Base-by-base conservation (phyloP, 2,888 invertebrate species). In the Amiota communis region DNA sequence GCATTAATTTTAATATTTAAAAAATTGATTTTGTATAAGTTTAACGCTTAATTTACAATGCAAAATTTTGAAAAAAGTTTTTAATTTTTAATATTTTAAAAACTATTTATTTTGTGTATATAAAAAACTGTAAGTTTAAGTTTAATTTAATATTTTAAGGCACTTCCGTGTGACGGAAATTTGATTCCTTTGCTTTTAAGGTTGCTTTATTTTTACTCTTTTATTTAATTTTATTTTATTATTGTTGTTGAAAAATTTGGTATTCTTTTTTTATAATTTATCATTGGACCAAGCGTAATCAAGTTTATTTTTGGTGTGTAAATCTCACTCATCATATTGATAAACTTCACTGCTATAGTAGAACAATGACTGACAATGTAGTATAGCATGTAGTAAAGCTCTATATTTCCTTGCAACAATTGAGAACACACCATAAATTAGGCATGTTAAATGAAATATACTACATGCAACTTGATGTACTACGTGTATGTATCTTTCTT, bases 161-260 rank as follows among this genome's bases (percentile, higher is more conserved):
- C 89, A 89, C 89, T 86, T 89, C 89, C 89, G 88, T 89, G 88
- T 86, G 89, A 89, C 89, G 89, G 89, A 89, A 89, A 89, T 87
- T 86, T 80, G 53, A 68, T 59, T 59, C 59, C 59, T 59, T 59
- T 59, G 17, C 59, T 59, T 15, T 9, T 36, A 15, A 20, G 15
- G 15, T 15, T 59, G 8, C 4, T 64, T 36, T 36, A 64, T 64
- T 36, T 64, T 20, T 64, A 64, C 12, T 15, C 1, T 8, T 20
- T 15, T 59, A 11, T 59, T 3, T 1, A 6, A 59, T 17, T 11
- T 59, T 2, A 15, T 20, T 59, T 59, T 59, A 17, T 59, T 17
- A 59, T n/a, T 59, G 59, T 59, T 11, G 59, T 59, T 59, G 8
- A 10, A 57, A 36, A 6, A 1, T 36, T 36, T 2, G 36, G n/a